Evolutionary conservation across 30 jellyfish, hydroid and myxozoan genomes (phyloP), one percentile per base, ranked within the genome.

Genomic region (Hydractinia echinata): DNA sequence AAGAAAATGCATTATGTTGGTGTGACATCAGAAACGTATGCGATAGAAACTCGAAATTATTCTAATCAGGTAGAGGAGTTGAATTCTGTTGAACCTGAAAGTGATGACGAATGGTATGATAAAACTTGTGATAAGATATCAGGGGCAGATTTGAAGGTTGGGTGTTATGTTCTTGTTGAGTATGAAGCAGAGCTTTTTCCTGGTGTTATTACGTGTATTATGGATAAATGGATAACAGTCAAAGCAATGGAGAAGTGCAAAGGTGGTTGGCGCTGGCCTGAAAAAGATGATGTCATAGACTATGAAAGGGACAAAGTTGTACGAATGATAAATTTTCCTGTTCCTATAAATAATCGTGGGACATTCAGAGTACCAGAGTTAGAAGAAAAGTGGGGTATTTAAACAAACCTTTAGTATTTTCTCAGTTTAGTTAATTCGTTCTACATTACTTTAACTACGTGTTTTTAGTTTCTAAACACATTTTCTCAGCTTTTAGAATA

Each of bases 201-300:
- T 0, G 92, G 89, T 10, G 50, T 51, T 19, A 72, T 83, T 11
- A 30, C 87, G 62, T n/a, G n/a, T 48, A 72, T 76, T 18, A 53
- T 51, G n/a, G 87, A 72, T n/a, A 72, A 70, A 6, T 87, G 87
- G 8, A 86, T 66, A 30, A 51, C 20, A 51, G 82, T 74, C 30
- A 50, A n/a, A 61, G 88, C 73, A 55, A 76, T 83, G 92, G 52
- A 83, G 55, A 83, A 61, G 21, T 83, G 89, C 61, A 69, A 84
- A 15, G 92, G 89, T 73, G 82, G 82, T 8, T 83, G 89, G 92
- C 53, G 58, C 10, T 83, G 81, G 81, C 92, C 88, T 54, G 61
- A 83, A 64, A 49, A 44, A 48, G 61, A 83, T 7, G 87, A 83
- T 62, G 73, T 48, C 51, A 83, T 83, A 14, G 88, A 74, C 79